Evolutionary conservation across 2,888 invertebrate species (phyloP), one percentile per base, ranked within the genome.

Genomic region (Lypha dubia): DNA sequence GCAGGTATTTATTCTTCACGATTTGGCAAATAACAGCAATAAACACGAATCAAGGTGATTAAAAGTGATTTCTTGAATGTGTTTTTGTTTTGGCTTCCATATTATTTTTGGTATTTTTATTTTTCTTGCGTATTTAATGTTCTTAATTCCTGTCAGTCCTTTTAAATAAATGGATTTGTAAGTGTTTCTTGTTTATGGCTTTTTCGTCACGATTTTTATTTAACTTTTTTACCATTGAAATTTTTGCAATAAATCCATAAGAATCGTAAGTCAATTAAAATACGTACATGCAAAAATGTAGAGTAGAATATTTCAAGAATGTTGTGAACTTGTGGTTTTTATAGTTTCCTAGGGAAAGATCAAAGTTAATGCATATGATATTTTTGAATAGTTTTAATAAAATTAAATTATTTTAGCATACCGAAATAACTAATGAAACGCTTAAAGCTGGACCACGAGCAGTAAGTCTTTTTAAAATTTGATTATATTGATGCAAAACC

Each of bases 1-100:
- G 53, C 62, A 74, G 68, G 63, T 63, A 70, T 71, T 76, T 71
- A 51, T 68, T 62, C 68, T 68, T 74, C 68, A 79, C 74, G 74
- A 63, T 79, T 68, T 74, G 56, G 63, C 49, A 65, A 75, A 75
- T 58, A 83, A 68, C 9, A 73, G 46, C 49, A 3, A 44, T 51
- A 60, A 83, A 56, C 20, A 46, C 67, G 60, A 68, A 79, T 56
- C 67, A 53, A 68, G 51, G 80, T 32, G 74, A 51, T 60, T 62
- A 62, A 79, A 80, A 73, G 49, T 53, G 80, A 62, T 80, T 74
- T 58, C 41, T 53, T 20, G n/a, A 5, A 24, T 9, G 7, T 17
- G 17, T 22, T 46, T 76, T 32, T 49, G 8, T 13, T 15, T 76
- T 32, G 35, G 8, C 15, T 15, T 74, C 35, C 38, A 32, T 58